Conservation (phyloP, 2,113 vertebrate genomes). For the Myotis yumanensis region DNA sequence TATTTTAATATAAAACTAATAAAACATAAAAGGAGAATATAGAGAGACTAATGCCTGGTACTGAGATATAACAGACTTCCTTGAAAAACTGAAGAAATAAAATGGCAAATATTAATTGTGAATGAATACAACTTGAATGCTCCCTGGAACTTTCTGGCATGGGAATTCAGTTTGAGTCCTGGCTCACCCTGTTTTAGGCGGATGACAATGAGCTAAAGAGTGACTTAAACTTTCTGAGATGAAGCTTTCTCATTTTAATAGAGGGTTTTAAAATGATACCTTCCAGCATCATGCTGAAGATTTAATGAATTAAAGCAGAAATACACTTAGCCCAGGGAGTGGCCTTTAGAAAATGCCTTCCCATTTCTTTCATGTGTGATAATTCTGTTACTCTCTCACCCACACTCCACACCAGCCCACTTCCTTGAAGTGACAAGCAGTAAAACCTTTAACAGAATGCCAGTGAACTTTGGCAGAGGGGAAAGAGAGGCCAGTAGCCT, state of each 20-base stretch:
- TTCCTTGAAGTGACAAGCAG: not conserved
- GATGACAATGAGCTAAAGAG: not conserved
- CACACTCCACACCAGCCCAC: not conserved
- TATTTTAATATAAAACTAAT: constrained; percentile 16
- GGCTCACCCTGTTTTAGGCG: not conserved
- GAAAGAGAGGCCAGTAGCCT: not conserved
- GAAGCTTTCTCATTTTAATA: not conserved
- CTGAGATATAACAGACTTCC: not conserved
- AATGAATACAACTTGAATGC: not conserved
- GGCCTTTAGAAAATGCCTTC: not conserved
- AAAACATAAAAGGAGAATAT: not conserved
- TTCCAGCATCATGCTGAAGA: not conserved
- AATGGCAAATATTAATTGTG: not conserved
- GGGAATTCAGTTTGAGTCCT: not conserved
- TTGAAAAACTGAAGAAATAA: not conserved
- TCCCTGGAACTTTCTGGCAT: not conserved
- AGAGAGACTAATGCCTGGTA: not conserved
- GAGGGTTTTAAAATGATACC: not conserved
- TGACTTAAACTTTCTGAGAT: not conserved
- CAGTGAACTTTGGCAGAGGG: not conserved
- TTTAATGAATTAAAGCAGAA: not conserved
- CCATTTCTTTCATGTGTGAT: not conserved
- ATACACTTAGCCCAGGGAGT: no score
- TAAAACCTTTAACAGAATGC: not conserved
- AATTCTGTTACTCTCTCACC: not conserved